These are phyloP conservation scores for Telmatherina bonti DNA, from an alignment of 2,797 vertebrate genomes.

Conservation along the genomic window DNA sequence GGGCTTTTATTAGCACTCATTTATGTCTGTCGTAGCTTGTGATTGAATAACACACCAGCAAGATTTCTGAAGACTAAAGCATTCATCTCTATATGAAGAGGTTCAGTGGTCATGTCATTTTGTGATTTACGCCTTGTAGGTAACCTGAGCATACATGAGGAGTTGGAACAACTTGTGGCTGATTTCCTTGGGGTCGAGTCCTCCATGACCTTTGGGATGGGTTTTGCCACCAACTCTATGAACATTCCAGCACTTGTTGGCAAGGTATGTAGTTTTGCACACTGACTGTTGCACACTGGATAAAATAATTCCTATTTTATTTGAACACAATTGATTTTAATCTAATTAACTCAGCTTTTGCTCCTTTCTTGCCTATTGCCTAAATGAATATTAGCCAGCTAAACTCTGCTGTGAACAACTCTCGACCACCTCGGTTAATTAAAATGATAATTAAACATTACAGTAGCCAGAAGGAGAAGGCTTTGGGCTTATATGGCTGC, in stretches of 20 bases:
- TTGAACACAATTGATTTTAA: constrained; percentile 41
- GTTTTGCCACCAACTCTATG: constrained; percentile 97
- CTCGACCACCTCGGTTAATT: constrained; percentile 67
- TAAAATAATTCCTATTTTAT: constrained; percentile 11
- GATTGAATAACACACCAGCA: constrained; percentile 28
- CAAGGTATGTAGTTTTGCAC: constrained; percentile 70
- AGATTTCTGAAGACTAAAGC: constrained; percentile 14
- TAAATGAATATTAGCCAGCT: constrained; percentile 67
- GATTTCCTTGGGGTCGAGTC: constrained; percentile 88
- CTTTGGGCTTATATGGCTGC: constrained; percentile 45
- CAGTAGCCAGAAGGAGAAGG: constrained; percentile 65
- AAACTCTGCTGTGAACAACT: constrained; percentile 54
- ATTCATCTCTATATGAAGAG: constrained; percentile 14
- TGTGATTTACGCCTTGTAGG: constrained; percentile 77
- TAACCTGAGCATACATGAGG: constrained; percentile 89
- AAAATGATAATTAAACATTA: constrained; percentile 76
- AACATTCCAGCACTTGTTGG: constrained; percentile 92
- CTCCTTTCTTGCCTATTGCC: constrained; percentile 54
- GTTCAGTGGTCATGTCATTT: constrained; percentile 17
- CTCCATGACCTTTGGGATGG: constrained; percentile 95
- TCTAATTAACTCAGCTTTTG: constrained; percentile 62
- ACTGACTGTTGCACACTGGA: constrained; percentile 6
- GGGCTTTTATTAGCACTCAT: constrained; percentile 31
- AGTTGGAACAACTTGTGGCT: constrained; percentile 85
- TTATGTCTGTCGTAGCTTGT: constrained; percentile 47